Evolutionary conservation across 2,113 vertebrate genomes (phyloP).

Genomic region (Lonchura striata): DNA sequence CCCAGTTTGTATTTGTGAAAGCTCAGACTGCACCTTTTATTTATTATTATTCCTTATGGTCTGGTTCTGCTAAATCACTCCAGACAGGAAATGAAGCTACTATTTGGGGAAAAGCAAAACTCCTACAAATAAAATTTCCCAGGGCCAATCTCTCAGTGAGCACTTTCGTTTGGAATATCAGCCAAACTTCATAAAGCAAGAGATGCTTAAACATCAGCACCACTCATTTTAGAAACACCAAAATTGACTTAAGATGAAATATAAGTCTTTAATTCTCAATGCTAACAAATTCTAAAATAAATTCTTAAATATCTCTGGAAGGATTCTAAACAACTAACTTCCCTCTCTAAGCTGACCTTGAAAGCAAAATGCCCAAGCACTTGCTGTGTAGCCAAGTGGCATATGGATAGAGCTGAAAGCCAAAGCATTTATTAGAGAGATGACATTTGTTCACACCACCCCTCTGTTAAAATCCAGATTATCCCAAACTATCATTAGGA

Average conservation of each 20-base stretch:
- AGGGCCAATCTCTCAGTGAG: neutral
- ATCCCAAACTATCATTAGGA: conserved; percentile 33
- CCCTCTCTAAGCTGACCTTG: neutral
- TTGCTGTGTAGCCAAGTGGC: neutral
- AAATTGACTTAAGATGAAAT: neutral
- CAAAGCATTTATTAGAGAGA: conserved; percentile 29
- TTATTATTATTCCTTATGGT: neutral
- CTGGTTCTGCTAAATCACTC: neutral
- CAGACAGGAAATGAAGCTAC: neutral
- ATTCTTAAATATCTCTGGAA: neutral
- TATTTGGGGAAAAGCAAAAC: neutral
- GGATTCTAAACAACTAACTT: neutral
- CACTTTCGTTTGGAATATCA: neutral
- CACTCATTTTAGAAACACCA: neutral
- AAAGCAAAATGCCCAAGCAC: conserved; percentile 31
- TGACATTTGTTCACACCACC: conserved; percentile 30
- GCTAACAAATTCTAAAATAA: neutral
- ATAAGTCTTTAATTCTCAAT: neutral
- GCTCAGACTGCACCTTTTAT: neutral
- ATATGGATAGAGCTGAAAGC: conserved; percentile 50
- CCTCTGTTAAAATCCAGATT: conserved; percentile 49
- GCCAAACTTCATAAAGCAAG: neutral
- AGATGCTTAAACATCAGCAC: neutral
- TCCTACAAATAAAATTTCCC: neutral
- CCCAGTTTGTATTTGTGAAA: neutral